Base-by-base conservation (phyloP, 2,888 invertebrate genomes). In the Rhabditoides inermis region DNA sequence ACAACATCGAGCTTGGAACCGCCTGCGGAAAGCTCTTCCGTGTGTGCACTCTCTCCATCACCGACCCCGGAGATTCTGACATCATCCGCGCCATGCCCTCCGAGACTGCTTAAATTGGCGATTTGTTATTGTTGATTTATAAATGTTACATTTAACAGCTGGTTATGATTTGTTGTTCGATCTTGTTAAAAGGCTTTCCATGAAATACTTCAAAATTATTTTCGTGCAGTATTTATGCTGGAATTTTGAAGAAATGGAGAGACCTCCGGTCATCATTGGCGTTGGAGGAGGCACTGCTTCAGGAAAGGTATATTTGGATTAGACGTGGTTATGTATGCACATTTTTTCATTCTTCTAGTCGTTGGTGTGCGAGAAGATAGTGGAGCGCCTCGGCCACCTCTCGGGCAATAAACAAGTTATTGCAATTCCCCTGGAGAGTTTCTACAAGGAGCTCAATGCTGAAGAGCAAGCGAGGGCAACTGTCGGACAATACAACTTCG, bases 21-120 rank as follows among this genome's bases (percentile, higher is more conserved):
- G 95, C 98, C 22, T 99, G 98, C 77, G 98, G 98, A 80, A 95
- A 91, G 83, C 94, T 94, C 81, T 99, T 94, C 85, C 84, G 94
- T 74, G 95, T 95, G 40, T 92, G 94, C 82, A 91, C 92, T 51
- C 84, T 98, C 75, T 90, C 91, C 51, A 95, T 98, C 78, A 98
- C 95, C 36, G 98, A 99, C 79, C 90, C 98, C 76, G 98, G 98
- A 58, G 75, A 75, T 53, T 76, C 75, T 15, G 75, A 75, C 59
- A 75, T 75, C 65, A 73, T 75, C 61, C 61, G 70, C 46, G 63
- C 58, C 53, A 70, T 75, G 56, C 75, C 75, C 53, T 49, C 66
- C 22, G 70, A 70, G 57, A 57, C 60, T 41, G 64, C 63, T 26
- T 65, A 65, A 65, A 39, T 15, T 50, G 25, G 44, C 45, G 39